Base-by-base conservation (phyloP, 2,797 vertebrate species). In the Eremophila alpestris region DNA sequence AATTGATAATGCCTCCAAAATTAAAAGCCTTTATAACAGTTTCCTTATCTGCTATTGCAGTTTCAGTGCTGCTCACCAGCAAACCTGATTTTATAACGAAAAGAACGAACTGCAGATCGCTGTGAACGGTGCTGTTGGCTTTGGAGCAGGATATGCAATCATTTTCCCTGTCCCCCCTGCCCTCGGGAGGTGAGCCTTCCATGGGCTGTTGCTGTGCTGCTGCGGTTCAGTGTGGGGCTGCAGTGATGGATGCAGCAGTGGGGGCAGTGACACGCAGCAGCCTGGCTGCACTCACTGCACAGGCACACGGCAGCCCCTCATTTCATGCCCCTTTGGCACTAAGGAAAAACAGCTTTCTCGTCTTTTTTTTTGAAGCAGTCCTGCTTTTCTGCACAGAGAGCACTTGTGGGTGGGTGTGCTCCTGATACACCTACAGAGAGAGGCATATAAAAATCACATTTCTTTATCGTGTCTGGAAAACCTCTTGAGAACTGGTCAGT, bases 161-260 rank as follows among this genome's bases (percentile, higher is more conserved):
- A 98, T 98, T 98, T 97, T 97, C 97, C 98, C 96, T 96, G 32
- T 70, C 87, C 62, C 95, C 97, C 41, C 41, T 41, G 91, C 88
- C 81, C 97, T 96, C 90, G 67, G 95, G 97, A 98, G 98, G 98
- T 98, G 98, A 98, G 97, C 80, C 96, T 97, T 97, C 94, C 97
- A 97, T 97, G 97, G 97, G 97, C 97, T 97, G 95, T 96, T 97
- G 95, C 97, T 98, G 97, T 97, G 97, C 97, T 86, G 97, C 98
- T 46, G 90, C 94, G 97, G 97, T 98, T 36, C 96, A 98, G 98
- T 98, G 97, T 97, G 93, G 98, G 97, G 83, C 96, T 97, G 97
- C 97, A 94, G 95, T 98, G 98, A 98, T 98, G 98, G 98, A 98
- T 98, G 98, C 98, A 97, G 97, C 98, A 95, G 98, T 98, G 98